Evolutionary conservation across 2,797 vertebrate species (phyloP), one percentile per base, ranked within the genome.

Genomic region (Salarias fasciatus): DNA sequence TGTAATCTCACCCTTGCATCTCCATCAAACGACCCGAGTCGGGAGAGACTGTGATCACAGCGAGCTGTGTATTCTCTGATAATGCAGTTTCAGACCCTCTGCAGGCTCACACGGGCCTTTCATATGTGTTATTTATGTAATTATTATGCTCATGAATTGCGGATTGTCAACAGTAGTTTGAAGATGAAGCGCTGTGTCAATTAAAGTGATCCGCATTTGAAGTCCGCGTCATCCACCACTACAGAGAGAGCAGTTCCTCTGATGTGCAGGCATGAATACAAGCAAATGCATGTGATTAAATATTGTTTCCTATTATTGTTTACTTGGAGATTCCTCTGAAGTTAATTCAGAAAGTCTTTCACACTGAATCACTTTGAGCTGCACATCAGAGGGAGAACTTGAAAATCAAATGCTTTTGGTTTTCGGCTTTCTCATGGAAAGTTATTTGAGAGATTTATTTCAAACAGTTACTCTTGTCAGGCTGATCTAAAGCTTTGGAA

Each of bases 271-370:
- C 86, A 87, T 76, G 66, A 86, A 86, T 79, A 85, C 85, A 85
- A 84, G 82, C 75, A 64, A 83, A 79, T 71, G 76, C 82, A 85
- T 87, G 80, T 89, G 84, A 90, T 89, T 88, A 83, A 88, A 89
- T 90, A 86, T 89, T 89, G 79, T 90, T 90, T 89, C 82, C 79
- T 84, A 82, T 90, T 82, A 84, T 89, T 91, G 83, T 92, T 92
- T 90, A 86, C 88, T 72, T 59, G 60, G 72, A 82, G 74, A 68
- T 72, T 79, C 76, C 79, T 90, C 85, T 87, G 86, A 88, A 86
- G 85, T 91, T 89, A 83, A 88, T 89, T 88, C 79, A 63, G 71
- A 88, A 84, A 82, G 77, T 84, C 74, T 77, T 80, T 85, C 81
- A 73, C 69, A 74, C 58, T 72, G 77, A 86, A 84, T 80, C 72